phyloP scores from a whole-genome alignment of 2,797 vertebrate genomes.

The Heteromormyrus szaboi region DNA sequence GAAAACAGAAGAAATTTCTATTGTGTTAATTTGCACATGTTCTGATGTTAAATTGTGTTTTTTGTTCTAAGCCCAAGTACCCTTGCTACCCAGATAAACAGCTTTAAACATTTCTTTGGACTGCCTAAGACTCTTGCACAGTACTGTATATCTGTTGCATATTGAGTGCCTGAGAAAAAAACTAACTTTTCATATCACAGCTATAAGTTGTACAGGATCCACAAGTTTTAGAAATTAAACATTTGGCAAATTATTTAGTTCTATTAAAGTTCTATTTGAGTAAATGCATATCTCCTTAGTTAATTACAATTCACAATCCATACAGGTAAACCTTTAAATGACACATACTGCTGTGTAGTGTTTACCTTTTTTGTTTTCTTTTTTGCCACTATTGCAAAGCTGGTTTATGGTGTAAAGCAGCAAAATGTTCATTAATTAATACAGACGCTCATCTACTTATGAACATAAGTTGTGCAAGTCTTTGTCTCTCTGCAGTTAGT shows the following conservation, averaged over 20 bases:
- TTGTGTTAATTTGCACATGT: no score
- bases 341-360: neutral
- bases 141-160: neutral
- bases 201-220: neutral
- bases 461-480: neutral
- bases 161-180: neutral
- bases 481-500: neutral
- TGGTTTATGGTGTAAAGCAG: neutral
- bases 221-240: neutral
- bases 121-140: no score
- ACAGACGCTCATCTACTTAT: no score
- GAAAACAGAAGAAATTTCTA: no score
- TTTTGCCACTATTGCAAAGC: neutral
- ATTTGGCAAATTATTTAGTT: neutral
- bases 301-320: neutral
- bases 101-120: no score
- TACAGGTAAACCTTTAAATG: neutral
- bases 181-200: neutral
- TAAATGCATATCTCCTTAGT: neutral
- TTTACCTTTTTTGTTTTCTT: neutral
- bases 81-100: no score
- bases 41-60: no score
- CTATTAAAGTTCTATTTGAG: neutral
- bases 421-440: neutral
- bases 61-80: no score